Evolutionary conservation across 2,113 vertebrate species (phyloP).

Genomic region (Philantomba maxwellii): DNA sequence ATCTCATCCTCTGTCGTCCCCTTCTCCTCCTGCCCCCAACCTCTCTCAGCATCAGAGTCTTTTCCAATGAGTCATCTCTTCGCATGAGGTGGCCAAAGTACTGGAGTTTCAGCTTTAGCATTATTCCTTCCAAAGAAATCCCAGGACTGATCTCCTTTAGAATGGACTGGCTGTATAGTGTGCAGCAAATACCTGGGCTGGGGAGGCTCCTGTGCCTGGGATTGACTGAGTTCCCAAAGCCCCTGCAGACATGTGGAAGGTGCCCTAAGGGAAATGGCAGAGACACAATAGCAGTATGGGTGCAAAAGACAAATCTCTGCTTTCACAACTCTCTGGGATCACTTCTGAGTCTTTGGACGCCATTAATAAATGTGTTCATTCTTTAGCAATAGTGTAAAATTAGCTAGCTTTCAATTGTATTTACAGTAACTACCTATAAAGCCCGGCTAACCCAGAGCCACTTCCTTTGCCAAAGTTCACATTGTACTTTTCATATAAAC

Average conservation of each 20-base stretch:
- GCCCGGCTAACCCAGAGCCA: conserved; percentile 54
- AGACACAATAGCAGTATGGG: not conserved
- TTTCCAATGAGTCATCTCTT: no score
- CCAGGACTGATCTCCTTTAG: no score
- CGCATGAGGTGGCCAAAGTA: no score
- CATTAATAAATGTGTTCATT: conserved; percentile 54
- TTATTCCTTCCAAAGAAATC: no score
- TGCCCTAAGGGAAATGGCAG: not conserved
- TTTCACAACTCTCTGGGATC: not conserved
- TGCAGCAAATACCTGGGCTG: not conserved
- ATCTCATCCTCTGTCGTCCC: no score
- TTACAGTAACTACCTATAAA: conserved; percentile 69
- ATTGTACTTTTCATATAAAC: conserved; percentile 86
- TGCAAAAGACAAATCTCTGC: not conserved
- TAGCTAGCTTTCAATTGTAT: conserved; percentile 65
- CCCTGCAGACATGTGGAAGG: not conserved
- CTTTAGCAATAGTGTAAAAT: conserved; percentile 42
- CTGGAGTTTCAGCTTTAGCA: no score
- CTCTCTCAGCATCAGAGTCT: no score
- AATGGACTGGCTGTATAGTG: not conserved
- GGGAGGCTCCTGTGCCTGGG: no score
- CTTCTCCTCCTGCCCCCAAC: no score
- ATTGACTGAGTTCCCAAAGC: not conserved
- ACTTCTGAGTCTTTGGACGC: not conserved
- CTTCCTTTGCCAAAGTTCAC: conserved; percentile 81